Base-by-base conservation (phyloP, 2,113 vertebrate genomes). In the Zosterops hypoxanthus region DNA sequence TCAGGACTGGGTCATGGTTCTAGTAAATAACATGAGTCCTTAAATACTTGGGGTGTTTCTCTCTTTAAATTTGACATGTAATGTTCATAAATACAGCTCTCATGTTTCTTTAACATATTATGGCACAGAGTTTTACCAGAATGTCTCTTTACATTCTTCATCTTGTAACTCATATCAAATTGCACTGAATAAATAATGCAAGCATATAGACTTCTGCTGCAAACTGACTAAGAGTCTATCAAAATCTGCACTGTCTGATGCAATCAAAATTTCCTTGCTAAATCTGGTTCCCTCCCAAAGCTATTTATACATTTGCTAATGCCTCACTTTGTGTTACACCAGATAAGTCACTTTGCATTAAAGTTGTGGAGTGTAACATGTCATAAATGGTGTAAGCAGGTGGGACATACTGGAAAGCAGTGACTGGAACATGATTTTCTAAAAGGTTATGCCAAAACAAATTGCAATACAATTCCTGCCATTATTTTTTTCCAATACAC, bases 151-250 rank as follows among this genome's bases (percentile, higher is more conserved):
- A 28, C 64, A 78, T 95, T 86, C 89, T 91, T 81, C 25, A 19
- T 86, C 75, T 77, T 94, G 50, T 56, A 91, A 81, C 80, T 95
- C 66, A 81, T 82, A 83, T 73, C 80, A 77, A 94, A 86, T 86
- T 90, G 64, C 60, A 90, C 56, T 92, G 72, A 94, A 90, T 95
- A 95, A 97, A 89, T 95, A 95, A 97, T 94, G 90, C 75, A 95
- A 93, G 44, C 22, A 25, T 76, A 77, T 8, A 94, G 87, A 77
- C 42, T 95, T 90, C 78, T 70, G 29, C 25, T 75, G 66, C 70
- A 88, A 85, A 77, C 55, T 59, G 75, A 76, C 79, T 95, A 36
- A 85, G 91, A 94, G 92, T 88, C 78, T 88, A 90, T 92, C 78
- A 91, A 93, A 90, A 83, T 77, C 75, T 83, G 59, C 81, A 63